Conservation (phyloP, 2,797 vertebrate species). For the Semaprochilodus insignis region DNA sequence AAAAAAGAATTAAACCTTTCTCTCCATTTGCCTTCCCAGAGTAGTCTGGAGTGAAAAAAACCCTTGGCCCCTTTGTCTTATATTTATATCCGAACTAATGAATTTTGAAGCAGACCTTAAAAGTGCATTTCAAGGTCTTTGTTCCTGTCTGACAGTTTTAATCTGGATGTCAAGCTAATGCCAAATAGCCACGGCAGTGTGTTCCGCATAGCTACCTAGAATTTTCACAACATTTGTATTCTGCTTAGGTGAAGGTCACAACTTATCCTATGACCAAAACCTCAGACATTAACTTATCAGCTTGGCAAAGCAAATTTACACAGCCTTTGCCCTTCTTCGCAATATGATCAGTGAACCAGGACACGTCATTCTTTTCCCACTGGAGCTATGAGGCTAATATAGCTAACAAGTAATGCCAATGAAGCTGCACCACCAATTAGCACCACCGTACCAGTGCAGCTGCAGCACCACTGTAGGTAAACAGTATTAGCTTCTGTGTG, state of each 20-base stretch:
- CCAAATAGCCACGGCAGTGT: neutral
- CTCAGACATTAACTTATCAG: neutral
- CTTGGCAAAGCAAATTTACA: too few relatives aligned
- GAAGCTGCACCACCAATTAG: too few relatives aligned
- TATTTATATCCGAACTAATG: conserved; percentile 36
- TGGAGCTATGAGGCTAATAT: too few relatives aligned
- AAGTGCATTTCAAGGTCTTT: conserved; percentile 24
- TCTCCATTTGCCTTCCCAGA: conserved; percentile 38
- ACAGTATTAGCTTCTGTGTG: too few relatives aligned
- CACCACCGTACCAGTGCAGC: too few relatives aligned
- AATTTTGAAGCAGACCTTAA: conserved; percentile 26
- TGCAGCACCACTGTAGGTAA: too few relatives aligned
- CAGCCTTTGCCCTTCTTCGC: too few relatives aligned
- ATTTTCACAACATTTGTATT: neutral
- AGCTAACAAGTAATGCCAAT: too few relatives aligned
- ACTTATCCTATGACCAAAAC: neutral
- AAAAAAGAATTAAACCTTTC: conserved; percentile 25
- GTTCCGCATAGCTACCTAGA: neutral
- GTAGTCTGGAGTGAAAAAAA: neutral
- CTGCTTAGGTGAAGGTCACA: neutral
- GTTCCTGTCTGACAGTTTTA: neutral
- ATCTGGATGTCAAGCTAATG: neutral
- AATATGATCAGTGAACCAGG: too few relatives aligned
- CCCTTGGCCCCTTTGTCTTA: neutral
- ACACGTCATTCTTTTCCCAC: too few relatives aligned